Base-by-base conservation (phyloP, 2,888 invertebrate species). In the Xylota segnis region DNA sequence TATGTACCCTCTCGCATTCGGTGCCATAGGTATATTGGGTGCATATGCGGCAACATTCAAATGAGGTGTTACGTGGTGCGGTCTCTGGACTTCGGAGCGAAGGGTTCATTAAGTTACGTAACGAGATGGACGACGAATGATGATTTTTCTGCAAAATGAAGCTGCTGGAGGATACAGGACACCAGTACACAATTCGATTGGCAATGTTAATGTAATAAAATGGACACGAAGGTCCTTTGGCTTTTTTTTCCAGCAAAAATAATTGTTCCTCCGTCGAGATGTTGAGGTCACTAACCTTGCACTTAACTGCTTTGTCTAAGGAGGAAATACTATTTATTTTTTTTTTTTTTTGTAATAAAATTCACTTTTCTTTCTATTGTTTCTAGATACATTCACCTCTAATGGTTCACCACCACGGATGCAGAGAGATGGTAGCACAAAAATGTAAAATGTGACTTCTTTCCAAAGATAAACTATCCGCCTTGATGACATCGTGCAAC, bases 91-190 rank as follows among this genome's bases (percentile, higher is more conserved):
- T 61, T 83, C 63, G 74, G 74, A 68, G 65, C 29, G 58, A 83
- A 77, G 68, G 40, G 50, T 78, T 83, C 83, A 83, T 83, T 83
- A 74, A 68, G 63, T 83, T 83, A 83, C 74, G 40, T 74, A 74
- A 83, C 78, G 54, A 83, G 50, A 74, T 78, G 78, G 47, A 76
- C 18, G 66, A 50, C 54, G 37, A 23, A 37, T 37, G 70, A 47
- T 29, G 29, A 74, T 78, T 66, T 82, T 78, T 83, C 54, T 45
- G 61, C 23, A 18, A 50, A 74, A 70, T 58, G 32, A 68, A 78
- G 0, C 32, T 47, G 70, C 66, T 61, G 10, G 9, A 58, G 50
- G 16, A 68, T 59, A 66, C 47, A 32, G 54, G 12, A 23, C 32
- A 63, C 54, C 50, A 63, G 10, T 16, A 34, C 32, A 29, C 58